These are phyloP conservation scores for Chaetops frenatus DNA, from an alignment of 2,113 vertebrate genomes.

Conservation along the genomic window DNA sequence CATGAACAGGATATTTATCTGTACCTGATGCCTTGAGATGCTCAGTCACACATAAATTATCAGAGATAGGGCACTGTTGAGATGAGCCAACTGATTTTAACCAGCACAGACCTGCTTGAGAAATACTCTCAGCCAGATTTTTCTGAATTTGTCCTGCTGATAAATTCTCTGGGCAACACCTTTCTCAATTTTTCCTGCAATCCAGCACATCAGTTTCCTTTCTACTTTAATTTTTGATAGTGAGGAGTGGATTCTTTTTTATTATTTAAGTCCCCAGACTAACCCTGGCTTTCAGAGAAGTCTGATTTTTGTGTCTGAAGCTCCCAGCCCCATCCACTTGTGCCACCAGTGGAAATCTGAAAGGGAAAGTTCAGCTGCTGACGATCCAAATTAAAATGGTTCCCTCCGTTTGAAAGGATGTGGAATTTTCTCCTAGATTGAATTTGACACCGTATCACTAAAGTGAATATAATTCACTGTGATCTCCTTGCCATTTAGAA, in stretches of 20 bases:
- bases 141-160: background rate
- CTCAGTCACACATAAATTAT: background rate
- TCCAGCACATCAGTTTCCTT: background rate
- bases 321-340: background rate
- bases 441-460: constrained; percentile 34
- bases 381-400: background rate
- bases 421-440: constrained; percentile 22
- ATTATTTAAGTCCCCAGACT: background rate
- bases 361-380: constrained; percentile 8
- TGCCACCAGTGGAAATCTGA: background rate
- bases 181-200: background rate
- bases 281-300: background rate
- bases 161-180: background rate
- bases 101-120: background rate
- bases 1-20: background rate
- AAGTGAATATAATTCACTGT: constrained; percentile 57
- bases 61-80: background rate
- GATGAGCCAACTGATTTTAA: background rate
- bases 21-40: background rate
- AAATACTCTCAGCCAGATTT: background rate
- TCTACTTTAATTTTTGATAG: background rate
- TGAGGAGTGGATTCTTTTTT: background rate
- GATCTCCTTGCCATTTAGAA: constrained; percentile 35
- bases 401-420: background rate
- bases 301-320: background rate